These are phyloP conservation scores for Scelioninae gen. 2 DNA, from an alignment of 2,888 invertebrate genomes.

Conservation along the genomic window DNA sequence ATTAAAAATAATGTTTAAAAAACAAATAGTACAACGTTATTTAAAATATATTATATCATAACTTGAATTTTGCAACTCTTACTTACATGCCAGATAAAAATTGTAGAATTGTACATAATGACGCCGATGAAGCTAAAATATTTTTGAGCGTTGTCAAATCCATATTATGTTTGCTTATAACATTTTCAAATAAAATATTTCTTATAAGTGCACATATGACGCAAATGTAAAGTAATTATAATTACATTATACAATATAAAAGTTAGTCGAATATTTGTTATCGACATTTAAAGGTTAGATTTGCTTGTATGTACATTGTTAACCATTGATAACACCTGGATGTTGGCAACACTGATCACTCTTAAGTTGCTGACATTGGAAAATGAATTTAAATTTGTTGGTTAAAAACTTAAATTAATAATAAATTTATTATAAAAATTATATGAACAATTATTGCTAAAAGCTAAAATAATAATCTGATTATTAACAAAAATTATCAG, in stretches of 20 bases:
- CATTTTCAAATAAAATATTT: constrained; percentile 18
- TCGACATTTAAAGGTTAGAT: not conserved
- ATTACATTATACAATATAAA: no score
- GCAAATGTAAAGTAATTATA: constrained; percentile 9
- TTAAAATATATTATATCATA: no score
- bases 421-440: no score
- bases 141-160: constrained; percentile 74
- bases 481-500: no score
- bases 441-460: no score
- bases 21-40: no score
- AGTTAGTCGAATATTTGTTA: no score
- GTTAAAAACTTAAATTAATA: no score
- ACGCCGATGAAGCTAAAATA: constrained; percentile 79
- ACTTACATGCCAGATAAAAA: constrained; percentile 92
- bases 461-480: no score
- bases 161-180: constrained; percentile 65
- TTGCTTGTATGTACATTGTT: not conserved
- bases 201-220: not conserved
- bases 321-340: constrained; percentile 6
- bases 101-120: constrained; percentile 86
- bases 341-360: constrained; percentile 4
- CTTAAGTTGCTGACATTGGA: not conserved
- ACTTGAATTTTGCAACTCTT: not conserved
- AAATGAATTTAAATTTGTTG: no score
- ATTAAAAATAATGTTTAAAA: no score